Conservation (phyloP, 53 echinoderm and acorn worm species). For the Luidia sarsii region DNA sequence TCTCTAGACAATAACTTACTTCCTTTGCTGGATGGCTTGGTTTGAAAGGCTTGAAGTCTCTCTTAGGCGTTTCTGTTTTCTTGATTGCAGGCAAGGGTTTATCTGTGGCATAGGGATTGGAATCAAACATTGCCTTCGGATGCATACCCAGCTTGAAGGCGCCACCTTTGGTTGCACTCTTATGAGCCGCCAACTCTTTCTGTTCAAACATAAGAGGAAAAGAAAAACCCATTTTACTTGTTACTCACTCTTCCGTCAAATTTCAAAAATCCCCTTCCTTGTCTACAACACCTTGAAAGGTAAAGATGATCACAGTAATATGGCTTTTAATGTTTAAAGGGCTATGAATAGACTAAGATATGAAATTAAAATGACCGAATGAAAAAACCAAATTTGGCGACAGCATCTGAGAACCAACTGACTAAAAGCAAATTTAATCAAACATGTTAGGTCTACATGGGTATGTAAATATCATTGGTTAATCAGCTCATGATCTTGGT, state of each 20-base stretch:
- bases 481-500: too few species aligned
- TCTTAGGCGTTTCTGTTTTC: slow-evolving; percentile 58
- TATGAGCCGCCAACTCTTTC: slow-evolving; percentile 77
- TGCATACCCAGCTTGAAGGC: slow-evolving; percentile 97
- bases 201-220: slow-evolving; percentile 34
- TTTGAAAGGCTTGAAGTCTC: slow-evolving; percentile 86
- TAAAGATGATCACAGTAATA: too few species aligned
- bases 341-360: too few species aligned
- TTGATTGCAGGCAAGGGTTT: slow-evolving; percentile 91
- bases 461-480: too few species aligned
- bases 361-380: too few species aligned
- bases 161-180: slow-evolving; percentile 79
- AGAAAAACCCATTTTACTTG: not conserved
- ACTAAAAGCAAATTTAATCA: too few species aligned
- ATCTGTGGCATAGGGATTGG: slow-evolving; percentile 83
- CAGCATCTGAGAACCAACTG: too few species aligned
- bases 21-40: slow-evolving; percentile 92
- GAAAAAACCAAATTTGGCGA: too few species aligned
- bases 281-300: not conserved
- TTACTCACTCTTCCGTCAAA: not conserved
- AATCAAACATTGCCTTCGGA: slow-evolving; percentile 83
- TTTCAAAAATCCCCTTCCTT: not conserved
- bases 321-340: too few species aligned
- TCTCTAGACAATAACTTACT: slow-evolving; percentile 77
- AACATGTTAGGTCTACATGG: too few species aligned